Base-by-base conservation (phyloP, 2,888 invertebrate genomes). In the Zaprionus lineosus region DNA sequence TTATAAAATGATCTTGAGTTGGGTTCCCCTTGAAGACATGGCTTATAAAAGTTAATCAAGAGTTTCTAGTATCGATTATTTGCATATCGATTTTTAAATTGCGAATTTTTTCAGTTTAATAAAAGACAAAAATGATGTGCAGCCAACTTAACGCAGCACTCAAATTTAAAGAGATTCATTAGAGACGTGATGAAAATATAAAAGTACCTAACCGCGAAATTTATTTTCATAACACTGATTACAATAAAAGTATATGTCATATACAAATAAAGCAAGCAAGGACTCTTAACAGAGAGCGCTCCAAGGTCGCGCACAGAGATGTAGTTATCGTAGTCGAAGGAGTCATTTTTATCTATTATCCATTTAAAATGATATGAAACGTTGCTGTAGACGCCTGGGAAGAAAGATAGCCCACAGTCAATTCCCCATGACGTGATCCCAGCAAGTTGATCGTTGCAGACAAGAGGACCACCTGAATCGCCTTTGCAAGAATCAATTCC, bases 401-500 rank as follows among this genome's bases (percentile, higher is more conserved):
- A 65, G n/a, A 53, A 59, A 3, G 4, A 12, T 4, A 11, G 51
- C 21, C 60, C 69, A 15, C 69, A 69, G 11, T 69, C 69, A 0
- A 69, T 24, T 5, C 69, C 69, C 69, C 69, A 69, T 0, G 69
- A 69, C 1, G 65, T 37, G 5, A 69, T 39, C 4, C 69, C 69
- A 7, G 60, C 7, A 0, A 69, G 34, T 0, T 7, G 12, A n/a
- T 37, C 56, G 0, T 8, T 1, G 21, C 69, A 69, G 4, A 69
- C 48, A 1, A 69, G 47, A 0, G 69, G 69, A 2, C 70, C 69
- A 5, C 69, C 69, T 0, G 69, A 69, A 18, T 69, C 69, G 0
- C 69, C 69, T 4, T 11, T 36, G 14, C 69, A 69, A 14, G 69
- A 64, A 51, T 77, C 77, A 11, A 72, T 60, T n/a, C 77, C 77